These are phyloP conservation scores for Malaclemys terrapin DNA, from an alignment of 2,113 vertebrate genomes.

Conservation along the genomic window DNA sequence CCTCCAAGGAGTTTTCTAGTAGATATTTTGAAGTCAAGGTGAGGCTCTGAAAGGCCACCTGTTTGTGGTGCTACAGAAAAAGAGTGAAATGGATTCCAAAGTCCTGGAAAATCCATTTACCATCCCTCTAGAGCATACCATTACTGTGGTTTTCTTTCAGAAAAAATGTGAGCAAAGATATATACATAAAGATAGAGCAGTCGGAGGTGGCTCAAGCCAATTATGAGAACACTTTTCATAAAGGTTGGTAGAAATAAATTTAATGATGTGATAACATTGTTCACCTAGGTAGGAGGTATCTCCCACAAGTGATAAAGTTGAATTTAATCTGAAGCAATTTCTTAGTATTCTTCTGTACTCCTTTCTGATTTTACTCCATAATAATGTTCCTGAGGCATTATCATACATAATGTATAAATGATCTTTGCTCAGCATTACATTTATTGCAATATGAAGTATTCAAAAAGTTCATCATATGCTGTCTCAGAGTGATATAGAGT, in stretches of 20 bases:
- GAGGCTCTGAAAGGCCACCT: background rate
- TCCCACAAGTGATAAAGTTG: conserved; percentile 31
- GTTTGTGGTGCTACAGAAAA: background rate
- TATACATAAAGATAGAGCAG: conserved; percentile 31
- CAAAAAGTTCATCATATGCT: conserved; percentile 44
- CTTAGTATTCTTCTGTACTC: conserved; percentile 43
- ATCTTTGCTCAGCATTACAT: conserved; percentile 43
- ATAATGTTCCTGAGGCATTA: conserved; percentile 53
- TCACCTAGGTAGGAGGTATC: conserved; percentile 46
- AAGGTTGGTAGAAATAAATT: conserved; percentile 42
- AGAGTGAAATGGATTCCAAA: background rate
- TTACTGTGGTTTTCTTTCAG: background rate
- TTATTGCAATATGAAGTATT: conserved; percentile 52
- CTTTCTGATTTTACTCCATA: conserved; percentile 34
- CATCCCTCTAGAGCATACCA: background rate
- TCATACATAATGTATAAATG: conserved; percentile 56
- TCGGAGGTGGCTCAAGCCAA: conserved; percentile 6
- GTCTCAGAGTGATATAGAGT: background rate
- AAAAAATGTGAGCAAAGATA: conserved; percentile 26
- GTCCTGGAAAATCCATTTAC: conserved; percentile 15
- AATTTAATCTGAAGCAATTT: conserved; percentile 45
- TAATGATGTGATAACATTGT: conserved; percentile 16
- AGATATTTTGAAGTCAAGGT: background rate
- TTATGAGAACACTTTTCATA: background rate
- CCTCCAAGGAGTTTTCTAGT: background rate